Evolutionary conservation across 2,797 vertebrate genomes (phyloP).

Genomic region (Ceryle rudis): DNA sequence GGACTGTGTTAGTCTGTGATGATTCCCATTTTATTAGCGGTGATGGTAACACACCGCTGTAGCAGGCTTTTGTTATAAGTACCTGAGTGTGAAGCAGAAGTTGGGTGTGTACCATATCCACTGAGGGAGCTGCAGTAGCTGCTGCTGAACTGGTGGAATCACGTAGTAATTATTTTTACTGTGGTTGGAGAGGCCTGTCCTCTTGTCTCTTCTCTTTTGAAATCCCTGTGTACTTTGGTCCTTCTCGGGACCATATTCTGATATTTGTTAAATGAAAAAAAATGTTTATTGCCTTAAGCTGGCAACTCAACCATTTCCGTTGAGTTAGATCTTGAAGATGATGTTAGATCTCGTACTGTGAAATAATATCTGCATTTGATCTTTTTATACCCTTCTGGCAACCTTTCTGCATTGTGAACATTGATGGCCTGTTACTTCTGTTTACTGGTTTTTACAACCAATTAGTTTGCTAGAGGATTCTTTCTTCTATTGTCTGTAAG

Average conservation of each 20-base stretch:
- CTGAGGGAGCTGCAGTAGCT: background rate
- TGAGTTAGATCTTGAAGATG: background rate
- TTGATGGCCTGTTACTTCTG: background rate
- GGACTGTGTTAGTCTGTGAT: background rate
- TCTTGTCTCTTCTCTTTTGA: background rate
- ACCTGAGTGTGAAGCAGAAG: background rate
- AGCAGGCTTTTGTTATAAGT: background rate
- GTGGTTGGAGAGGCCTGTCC: background rate
- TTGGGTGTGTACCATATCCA: background rate
- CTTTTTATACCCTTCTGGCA: background rate
- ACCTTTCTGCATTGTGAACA: background rate
- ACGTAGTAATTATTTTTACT: background rate
- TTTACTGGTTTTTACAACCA: background rate
- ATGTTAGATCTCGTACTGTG: background rate
- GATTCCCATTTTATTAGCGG: background rate
- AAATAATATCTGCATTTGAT: background rate
- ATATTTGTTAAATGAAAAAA: background rate
- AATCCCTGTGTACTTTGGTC: background rate
- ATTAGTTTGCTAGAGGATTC: background rate
- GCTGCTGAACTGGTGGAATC: background rate
- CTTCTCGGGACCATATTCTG: background rate
- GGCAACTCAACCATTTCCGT: background rate
- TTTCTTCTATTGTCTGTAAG: background rate
- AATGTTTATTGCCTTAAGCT: background rate
- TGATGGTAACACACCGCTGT: background rate